A percentile compares a stretch with the other conserved stretches of the same genome.
Conservation (phyloP, 2,797 vertebrate species). For the Gadopsis marmoratus region DNA sequence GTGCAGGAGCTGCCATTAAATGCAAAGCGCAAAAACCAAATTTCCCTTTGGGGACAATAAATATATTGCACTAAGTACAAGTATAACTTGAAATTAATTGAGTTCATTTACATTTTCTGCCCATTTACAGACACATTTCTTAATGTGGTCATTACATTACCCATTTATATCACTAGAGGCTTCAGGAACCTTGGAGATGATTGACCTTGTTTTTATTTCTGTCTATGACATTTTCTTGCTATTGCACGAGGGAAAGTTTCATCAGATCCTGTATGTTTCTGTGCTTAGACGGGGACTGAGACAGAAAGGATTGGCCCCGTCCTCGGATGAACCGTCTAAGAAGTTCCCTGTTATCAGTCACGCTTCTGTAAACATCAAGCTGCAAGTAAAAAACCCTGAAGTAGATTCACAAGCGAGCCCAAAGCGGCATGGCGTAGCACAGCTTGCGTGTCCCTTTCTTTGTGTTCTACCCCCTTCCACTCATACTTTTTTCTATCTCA, state of each 20-base stretch:
- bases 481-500: too few species aligned
- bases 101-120: slow-evolving; percentile 41
- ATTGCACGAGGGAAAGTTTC: slow-evolving; percentile 35
- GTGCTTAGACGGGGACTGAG: slow-evolving; percentile 35
- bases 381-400: slow-evolving; percentile 19
- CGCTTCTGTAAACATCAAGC: slow-evolving; percentile 56
- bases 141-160: slow-evolving; percentile 26
- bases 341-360: slow-evolving; percentile 68
- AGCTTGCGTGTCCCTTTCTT: slow-evolving; percentile 52
- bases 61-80: slow-evolving; percentile 18
- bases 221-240: slow-evolving; percentile 38
- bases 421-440: slow-evolving; percentile 35
- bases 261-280: slow-evolving; percentile 52
- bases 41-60: slow-evolving; percentile 37
- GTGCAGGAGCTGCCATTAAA: slow-evolving; percentile 14
- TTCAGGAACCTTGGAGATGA: slow-evolving; percentile 20
- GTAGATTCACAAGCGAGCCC: slow-evolving; percentile 55
- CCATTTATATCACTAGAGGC: slow-evolving; percentile 18
- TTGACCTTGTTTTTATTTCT: slow-evolving; percentile 43
- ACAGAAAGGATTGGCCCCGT: slow-evolving; percentile 33
- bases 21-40: slow-evolving; percentile 12
- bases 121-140: slow-evolving; percentile 28
- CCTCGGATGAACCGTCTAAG: slow-evolving; percentile 60
- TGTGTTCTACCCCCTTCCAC: slow-evolving; percentile 16
- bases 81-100: slow-evolving; percentile 21